A percentile compares a stretch with the other conserved stretches of the same genome.
Conservation (phyloP, 2,888 invertebrate genomes). For the Morinoia aosen region DNA sequence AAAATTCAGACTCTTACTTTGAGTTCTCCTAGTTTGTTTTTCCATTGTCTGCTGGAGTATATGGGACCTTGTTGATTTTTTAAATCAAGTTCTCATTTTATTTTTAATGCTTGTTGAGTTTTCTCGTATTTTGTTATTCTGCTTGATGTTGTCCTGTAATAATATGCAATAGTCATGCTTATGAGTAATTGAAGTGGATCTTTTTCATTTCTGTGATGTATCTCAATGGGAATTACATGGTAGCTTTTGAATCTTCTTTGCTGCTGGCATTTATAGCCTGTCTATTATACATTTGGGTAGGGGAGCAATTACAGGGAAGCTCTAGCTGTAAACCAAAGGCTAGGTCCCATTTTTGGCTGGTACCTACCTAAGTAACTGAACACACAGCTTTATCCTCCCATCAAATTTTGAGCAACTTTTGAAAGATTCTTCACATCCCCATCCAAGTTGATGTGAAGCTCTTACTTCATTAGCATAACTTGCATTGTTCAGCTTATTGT, state of each 20-base stretch:
- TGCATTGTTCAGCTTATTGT: not conserved
- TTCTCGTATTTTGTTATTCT: not conserved
- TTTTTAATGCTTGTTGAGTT: not conserved
- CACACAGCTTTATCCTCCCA: not conserved
- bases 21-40: not conserved
- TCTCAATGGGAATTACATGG: not conserved
- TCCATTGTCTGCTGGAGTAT: not conserved
- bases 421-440: not conserved
- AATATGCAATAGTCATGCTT: not conserved
- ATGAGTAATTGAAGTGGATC: not conserved
- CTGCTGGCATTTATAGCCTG: not conserved
- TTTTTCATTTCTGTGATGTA: not conserved
- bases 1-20: not conserved
- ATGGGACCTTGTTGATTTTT: not conserved
- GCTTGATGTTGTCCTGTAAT: not conserved
- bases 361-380: not conserved
- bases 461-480: not conserved
- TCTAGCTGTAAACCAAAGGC: not conserved
- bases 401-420: not conserved
- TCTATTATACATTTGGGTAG: not conserved
- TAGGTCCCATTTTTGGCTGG: not conserved
- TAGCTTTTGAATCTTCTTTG: not conserved
- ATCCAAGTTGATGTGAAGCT: not conserved
- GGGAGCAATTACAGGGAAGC: not conserved
- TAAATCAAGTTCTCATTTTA: not conserved